Evolutionary conservation across 2,888 invertebrate species (phyloP), one percentile per base, ranked within the genome.

Genomic region (Agonopterix arenella): DNA sequence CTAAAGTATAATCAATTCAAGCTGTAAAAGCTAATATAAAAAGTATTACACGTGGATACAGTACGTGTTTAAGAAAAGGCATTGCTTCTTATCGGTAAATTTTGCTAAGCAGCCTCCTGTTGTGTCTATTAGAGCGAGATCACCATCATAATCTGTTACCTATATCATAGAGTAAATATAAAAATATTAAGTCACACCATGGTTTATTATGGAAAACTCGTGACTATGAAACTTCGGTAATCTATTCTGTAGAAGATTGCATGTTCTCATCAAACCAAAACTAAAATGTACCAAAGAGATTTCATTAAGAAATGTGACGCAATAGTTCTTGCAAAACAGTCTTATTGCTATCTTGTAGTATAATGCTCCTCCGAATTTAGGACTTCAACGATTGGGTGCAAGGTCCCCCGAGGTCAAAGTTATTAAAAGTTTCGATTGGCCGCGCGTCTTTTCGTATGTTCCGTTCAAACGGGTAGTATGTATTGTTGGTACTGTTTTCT

Each of bases 151-250:
- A 62, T 62, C 61, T 64, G 61, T 52, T 59, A 56, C 53, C 57
- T 57, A 53, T 55, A 60, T 61, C n/a, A n/a, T n/a, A n/a, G n/a
- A n/a, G n/a, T n/a, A n/a, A n/a, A n/a, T n/a, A n/a, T n/a, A n/a
- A n/a, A n/a, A n/a, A n/a, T n/a, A n/a, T n/a, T n/a, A n/a, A n/a
- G n/a, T n/a, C 74, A 73, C 57, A 56, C 48, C 49, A 50, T 49
- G 57, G 58, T 62, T 72, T 68, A 71, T 70, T 69, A 67, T 64
- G 62, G 68, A 73, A 69, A 66, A 68, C 66, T 70, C 73, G 71
- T 73, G 72, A 68, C 66, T 50, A 52, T 60, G 28, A 5, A 28
- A 28, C 28, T 28, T 28, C 7, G 28, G 28, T 28, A 28, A 7
- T 28, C 28, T 28, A 28, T n/a, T n/a, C n/a, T n/a, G n/a, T n/a